Evolutionary conservation across 2,113 vertebrate species (phyloP).

Genomic region (Pomatorhinus ruficollis): DNA sequence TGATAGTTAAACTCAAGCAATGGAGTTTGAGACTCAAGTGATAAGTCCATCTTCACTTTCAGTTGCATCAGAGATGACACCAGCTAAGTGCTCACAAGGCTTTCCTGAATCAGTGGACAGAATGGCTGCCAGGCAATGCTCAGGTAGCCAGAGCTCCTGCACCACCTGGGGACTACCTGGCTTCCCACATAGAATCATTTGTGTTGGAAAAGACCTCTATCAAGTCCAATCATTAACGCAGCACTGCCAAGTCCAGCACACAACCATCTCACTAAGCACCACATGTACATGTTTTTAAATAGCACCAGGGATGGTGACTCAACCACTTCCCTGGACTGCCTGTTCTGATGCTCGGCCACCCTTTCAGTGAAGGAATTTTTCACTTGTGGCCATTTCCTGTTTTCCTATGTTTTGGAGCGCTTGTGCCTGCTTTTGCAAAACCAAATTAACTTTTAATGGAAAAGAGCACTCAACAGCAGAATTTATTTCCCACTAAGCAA

Average conservation of each 20-base stretch:
- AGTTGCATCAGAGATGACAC: background rate
- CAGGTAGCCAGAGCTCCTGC: background rate
- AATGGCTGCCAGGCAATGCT: fast-evolving
- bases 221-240: background rate
- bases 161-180: background rate
- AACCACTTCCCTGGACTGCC: background rate
- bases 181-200: background rate
- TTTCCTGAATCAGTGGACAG: background rate
- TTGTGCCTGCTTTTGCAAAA: background rate
- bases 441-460: background rate
- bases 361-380: background rate
- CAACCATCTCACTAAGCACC: background rate
- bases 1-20: background rate
- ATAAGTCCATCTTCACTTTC: background rate
- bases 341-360: fast-evolving
- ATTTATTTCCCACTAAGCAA: background rate
- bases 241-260: background rate
- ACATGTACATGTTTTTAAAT: background rate
- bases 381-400: background rate
- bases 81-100: background rate
- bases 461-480: background rate
- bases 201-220: background rate
- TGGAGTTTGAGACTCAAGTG: background rate
- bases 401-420: background rate
- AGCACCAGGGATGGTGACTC: background rate